phyloP scores from a whole-genome alignment of 1,140 invertebrate genomes.

The Heliconius hermathena region DNA sequence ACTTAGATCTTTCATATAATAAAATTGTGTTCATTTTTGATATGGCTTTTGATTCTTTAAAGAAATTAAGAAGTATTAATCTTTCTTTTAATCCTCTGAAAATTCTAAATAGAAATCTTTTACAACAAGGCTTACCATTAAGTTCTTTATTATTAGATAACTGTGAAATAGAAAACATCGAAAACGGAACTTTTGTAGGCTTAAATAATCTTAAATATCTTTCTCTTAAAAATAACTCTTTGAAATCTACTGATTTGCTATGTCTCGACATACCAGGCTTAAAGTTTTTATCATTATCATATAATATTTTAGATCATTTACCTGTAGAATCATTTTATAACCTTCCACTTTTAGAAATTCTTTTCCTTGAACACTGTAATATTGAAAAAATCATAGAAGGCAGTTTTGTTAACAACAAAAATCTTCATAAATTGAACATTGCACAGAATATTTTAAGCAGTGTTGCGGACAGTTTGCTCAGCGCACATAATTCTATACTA shows the following conservation, averaged over 20 bases:
- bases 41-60: constrained; percentile 84
- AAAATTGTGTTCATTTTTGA: constrained; percentile 84
- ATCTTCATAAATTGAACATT: constrained; percentile 68
- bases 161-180: constrained; percentile 83
- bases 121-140: constrained; percentile 84
- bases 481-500: constrained; percentile 59
- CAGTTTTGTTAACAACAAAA: constrained; percentile 69
- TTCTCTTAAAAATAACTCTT: constrained; percentile 86
- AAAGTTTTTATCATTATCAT: constrained; percentile 71
- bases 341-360: constrained; percentile 70
- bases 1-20: constrained; percentile 86
- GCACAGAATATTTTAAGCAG: constrained; percentile 75
- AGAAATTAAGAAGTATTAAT: constrained; percentile 85
- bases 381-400: constrained; percentile 71
- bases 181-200: constrained; percentile 83
- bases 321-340: constrained; percentile 68
- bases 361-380: constrained; percentile 74
- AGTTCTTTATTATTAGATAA: constrained; percentile 83
- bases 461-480: constrained; percentile 62
- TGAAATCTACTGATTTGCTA: constrained; percentile 85
- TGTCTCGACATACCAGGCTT: constrained; percentile 88
- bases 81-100: constrained; percentile 86
- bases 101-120: constrained; percentile 83
- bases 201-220: constrained; percentile 84
- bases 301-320: constrained; percentile 70